These are phyloP conservation scores for Thera britannica DNA, from an alignment of 2,888 invertebrate species.

Conservation along the genomic window DNA sequence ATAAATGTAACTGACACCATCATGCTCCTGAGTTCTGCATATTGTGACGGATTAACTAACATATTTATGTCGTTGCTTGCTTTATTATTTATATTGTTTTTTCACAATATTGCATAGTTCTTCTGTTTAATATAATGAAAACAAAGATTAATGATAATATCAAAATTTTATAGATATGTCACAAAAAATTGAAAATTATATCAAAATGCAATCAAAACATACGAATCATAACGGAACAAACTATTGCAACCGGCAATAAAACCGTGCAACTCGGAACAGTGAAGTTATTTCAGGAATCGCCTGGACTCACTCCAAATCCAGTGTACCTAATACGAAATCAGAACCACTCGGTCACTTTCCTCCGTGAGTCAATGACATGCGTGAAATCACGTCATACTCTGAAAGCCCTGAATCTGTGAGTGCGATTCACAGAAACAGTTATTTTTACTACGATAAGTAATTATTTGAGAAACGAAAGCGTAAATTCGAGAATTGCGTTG, in stretches of 20 bases:
- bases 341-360: conserved; percentile 77
- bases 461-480: conserved; percentile 37
- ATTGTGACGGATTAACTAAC: too few relatives aligned
- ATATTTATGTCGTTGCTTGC: too few relatives aligned
- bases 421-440: conserved; percentile 58
- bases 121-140: too few relatives aligned
- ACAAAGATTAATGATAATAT: too few relatives aligned
- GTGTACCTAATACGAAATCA: conserved; percentile 57
- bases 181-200: neutral
- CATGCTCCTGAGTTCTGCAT: too few relatives aligned
- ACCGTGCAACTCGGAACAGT: conserved; percentile 68
- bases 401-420: conserved; percentile 40
- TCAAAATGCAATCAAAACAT: conserved; percentile 2
- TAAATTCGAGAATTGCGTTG: conserved; percentile 40
- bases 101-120: too few relatives aligned
- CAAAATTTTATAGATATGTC: too few relatives aligned
- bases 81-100: too few relatives aligned
- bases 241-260: conserved; percentile 65
- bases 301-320: conserved; percentile 80
- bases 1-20: too few relatives aligned
- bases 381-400: conserved; percentile 50
- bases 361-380: conserved; percentile 77
- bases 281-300: conserved; percentile 77
- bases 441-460: conserved; percentile 47
- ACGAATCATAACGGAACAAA: conserved; percentile 55